Evolutionary conservation across 2,888 invertebrate genomes (phyloP), one percentile per base, ranked within the genome.

Genomic region (Philonicus albiceps): DNA sequence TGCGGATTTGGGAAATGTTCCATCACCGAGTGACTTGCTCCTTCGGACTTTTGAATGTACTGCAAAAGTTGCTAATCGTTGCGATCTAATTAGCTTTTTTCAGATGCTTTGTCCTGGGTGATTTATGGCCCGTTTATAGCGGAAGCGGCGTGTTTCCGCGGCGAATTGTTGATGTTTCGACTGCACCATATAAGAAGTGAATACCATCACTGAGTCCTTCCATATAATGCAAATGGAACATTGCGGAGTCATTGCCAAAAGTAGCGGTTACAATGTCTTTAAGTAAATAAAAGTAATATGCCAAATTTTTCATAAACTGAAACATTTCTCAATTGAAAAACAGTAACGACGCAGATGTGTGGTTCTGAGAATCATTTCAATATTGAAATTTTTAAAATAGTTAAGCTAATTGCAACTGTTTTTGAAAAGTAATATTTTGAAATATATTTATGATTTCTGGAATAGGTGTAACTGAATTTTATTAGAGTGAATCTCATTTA

Each of bases 1-100:
- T 81, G 81, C 49, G 30, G 81, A 81, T 64, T 81, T 78, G 49
- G 78, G 78, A 49, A 78, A 30, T 49, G 78, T 22, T 78, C 49
- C 78, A 78, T 49, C 78, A 78, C 78, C 49, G 30, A 78, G 49
- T 49, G 78, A 43, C 78, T 37, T 78, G 43, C 22, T 49, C 78
- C 16, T 37, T 78, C 49, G 43, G 49, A 49, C 78, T 78, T n/a
- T 78, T 64, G 49, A 49, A 43, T 49, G 19, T 16, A 76, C 37
- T 76, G 37, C 76, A 13, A 40, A 43, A 78, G 78, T 78, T 78
- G 78, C 49, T 43, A 74, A 78, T 43, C 78, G 76, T 13, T 27
- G 49, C 43, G 49, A 19, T 78, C 78, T 81, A 81, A 81, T 81
- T 64, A 55, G 34, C 34, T 53, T 34, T 81, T 81, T 31, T 81